Conservation (phyloP, 2,888 invertebrate genomes). For the Apomyelois bistriatella region DNA sequence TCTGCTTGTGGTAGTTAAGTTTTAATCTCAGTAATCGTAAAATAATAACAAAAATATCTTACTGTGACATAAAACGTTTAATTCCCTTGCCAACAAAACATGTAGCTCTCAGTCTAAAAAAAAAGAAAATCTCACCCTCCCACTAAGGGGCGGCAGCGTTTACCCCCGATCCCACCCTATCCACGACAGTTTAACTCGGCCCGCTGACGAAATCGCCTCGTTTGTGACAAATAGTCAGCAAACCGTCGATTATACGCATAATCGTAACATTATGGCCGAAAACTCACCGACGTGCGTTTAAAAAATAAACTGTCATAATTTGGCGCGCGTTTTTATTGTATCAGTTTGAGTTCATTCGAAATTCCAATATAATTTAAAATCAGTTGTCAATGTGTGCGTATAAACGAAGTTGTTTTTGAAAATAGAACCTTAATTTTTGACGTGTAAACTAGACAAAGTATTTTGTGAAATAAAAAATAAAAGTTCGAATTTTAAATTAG, state of each 20-base stretch:
- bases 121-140: constrained; percentile 15
- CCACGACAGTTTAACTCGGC: constrained; percentile 57
- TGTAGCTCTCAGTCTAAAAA: constrained; percentile 9
- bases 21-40: neutral
- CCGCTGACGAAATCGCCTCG: constrained; percentile 56
- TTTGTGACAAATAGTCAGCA: constrained; percentile 45
- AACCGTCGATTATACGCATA: constrained; percentile 48
- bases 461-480: neutral
- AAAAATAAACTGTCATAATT: constrained; percentile 2
- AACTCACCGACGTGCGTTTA: neutral
- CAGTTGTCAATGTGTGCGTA: neutral
- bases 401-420: neutral
- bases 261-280: constrained; percentile 26
- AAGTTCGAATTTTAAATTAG: neutral
- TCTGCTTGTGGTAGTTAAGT: too few species aligned
- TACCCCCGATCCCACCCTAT: constrained; percentile 33
- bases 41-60: neutral
- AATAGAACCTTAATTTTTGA: neutral
- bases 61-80: neutral
- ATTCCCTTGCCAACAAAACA: constrained; percentile 1
- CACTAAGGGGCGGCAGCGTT: constrained; percentile 28
- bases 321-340: neutral
- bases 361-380: neutral
- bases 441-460: too few species aligned
- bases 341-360: neutral